Conservation (phyloP, 2,113 vertebrate species). For the Casuarius casuarius region DNA sequence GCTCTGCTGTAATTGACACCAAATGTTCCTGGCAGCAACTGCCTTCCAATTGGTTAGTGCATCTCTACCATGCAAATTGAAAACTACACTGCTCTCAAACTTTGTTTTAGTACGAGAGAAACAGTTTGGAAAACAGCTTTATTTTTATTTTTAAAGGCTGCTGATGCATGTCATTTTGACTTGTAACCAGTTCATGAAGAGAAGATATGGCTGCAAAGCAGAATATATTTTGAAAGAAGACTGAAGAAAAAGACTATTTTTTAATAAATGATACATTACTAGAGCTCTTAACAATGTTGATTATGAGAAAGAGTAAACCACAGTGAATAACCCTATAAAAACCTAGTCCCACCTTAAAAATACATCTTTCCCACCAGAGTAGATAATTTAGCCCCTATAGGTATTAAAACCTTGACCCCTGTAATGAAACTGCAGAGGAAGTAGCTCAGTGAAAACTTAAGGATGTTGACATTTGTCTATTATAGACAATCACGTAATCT, state of each 20-base stretch:
- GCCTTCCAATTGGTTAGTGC: conserved; percentile 28
- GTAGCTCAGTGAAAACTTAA: background rate
- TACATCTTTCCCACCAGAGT: background rate
- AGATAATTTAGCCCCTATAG: background rate
- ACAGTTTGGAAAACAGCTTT: background rate
- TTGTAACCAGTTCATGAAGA: background rate
- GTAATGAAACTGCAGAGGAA: background rate
- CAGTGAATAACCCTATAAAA: background rate
- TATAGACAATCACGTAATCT: background rate
- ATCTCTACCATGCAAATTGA: conserved; percentile 29
- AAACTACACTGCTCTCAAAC: conserved; percentile 1
- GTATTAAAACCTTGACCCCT: conserved; percentile 12
- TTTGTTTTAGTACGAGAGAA: background rate
- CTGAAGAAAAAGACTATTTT: background rate
- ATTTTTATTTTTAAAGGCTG: background rate
- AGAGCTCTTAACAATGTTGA: background rate
- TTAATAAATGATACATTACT: background rate
- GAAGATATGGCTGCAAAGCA: background rate
- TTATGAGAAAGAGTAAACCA: background rate
- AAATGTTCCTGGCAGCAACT: conserved; percentile 54
- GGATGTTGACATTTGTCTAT: background rate
- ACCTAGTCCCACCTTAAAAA: background rate
- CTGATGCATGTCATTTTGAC: background rate
- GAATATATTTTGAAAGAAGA: background rate
- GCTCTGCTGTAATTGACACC: conserved; percentile 47